A percentile compares a stretch with the other conserved stretches of the same genome.
phyloP scores from a whole-genome alignment of 2,797 vertebrate genomes.

The Melanotaenia trifasciata region DNA sequence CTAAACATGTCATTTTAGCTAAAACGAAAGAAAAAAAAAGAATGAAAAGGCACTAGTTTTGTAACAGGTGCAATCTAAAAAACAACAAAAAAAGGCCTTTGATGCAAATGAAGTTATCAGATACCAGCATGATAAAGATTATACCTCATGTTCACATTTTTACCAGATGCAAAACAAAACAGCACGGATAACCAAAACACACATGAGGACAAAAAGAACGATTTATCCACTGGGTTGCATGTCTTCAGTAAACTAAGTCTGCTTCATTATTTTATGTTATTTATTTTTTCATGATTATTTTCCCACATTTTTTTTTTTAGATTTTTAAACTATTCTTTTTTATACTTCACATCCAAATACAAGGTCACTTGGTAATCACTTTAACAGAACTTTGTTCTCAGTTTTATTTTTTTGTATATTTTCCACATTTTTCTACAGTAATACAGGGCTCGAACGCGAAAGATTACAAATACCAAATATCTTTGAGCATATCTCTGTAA shows the following conservation, averaged over 20 bases:
- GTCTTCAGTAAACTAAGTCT: conserved; percentile 9
- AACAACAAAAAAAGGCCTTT: conserved; percentile 11
- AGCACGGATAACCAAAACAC: conserved; percentile 24
- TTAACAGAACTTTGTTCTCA: background rate
- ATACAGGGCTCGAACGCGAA: conserved; percentile 31
- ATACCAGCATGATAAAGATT: conserved; percentile 58
- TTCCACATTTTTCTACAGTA: background rate
- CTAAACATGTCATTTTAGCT: conserved; percentile 2
- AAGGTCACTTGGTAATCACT: conserved; percentile 9
- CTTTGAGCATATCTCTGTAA: conserved; percentile 27
- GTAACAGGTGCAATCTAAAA: conserved; percentile 3
- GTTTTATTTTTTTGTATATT: background rate
- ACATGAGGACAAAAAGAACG: conserved; percentile 9
- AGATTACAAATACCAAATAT: conserved; percentile 58
- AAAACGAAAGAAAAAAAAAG: background rate
- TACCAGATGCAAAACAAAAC: conserved; percentile 33
- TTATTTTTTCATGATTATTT: background rate
- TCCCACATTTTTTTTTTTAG: background rate
- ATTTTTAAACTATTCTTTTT: background rate
- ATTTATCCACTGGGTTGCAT: conserved; percentile 31
- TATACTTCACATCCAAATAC: background rate
- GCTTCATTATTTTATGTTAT: conserved; percentile 7
- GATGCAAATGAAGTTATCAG: conserved; percentile 44
- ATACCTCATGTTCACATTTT: conserved; percentile 47
- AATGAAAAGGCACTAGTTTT: conserved; percentile 6